phyloP scores from a whole-genome alignment of 2,888 invertebrate genomes.

The Steinernema hermaphroditum region DNA sequence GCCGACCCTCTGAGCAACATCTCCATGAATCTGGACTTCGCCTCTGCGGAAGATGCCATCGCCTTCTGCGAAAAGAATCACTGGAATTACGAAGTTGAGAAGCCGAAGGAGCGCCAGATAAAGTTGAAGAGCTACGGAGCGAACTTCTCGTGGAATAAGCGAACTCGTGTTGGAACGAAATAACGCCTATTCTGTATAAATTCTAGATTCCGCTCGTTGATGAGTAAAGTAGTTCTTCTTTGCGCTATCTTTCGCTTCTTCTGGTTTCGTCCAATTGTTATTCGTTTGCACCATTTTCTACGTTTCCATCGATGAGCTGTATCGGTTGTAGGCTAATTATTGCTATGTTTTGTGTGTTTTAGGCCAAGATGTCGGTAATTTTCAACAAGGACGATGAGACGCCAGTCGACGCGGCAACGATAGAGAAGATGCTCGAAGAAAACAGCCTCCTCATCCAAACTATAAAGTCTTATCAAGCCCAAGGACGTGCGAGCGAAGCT shows the following conservation, averaged over 20 bases:
- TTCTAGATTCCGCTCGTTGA: conserved; percentile 31
- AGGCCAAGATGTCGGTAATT: neutral
- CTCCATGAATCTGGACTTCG: conserved; percentile 76
- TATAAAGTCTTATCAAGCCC: conserved; percentile 89
- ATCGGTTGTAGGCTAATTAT: too few species aligned
- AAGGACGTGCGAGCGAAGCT: conserved; percentile 49
- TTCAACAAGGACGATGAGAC: conserved; percentile 19
- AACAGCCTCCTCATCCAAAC: conserved; percentile 94
- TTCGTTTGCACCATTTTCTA: neutral
- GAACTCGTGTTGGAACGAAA: conserved; percentile 92
- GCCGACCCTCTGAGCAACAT: conserved; percentile 94
- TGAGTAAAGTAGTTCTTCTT: conserved; percentile 36
- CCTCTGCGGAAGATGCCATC: conserved; percentile 82
- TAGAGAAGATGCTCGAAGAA: conserved; percentile 79
- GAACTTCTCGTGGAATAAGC: conserved; percentile 94
- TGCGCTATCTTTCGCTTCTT: neutral
- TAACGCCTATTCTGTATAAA: conserved; percentile 68
- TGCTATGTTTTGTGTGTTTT: too few species aligned
- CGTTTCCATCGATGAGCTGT: too few species aligned
- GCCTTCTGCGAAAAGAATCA: conserved; percentile 90
- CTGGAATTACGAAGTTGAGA: conserved; percentile 85
- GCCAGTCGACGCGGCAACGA: conserved; percentile 38
- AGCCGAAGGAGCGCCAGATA: conserved; percentile 75
- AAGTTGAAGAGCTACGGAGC: conserved; percentile 87
- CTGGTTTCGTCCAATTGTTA: conserved; percentile 8